Evolutionary conservation across 2,797 vertebrate species (phyloP).

Genomic region (Malacoraja senta): DNA sequence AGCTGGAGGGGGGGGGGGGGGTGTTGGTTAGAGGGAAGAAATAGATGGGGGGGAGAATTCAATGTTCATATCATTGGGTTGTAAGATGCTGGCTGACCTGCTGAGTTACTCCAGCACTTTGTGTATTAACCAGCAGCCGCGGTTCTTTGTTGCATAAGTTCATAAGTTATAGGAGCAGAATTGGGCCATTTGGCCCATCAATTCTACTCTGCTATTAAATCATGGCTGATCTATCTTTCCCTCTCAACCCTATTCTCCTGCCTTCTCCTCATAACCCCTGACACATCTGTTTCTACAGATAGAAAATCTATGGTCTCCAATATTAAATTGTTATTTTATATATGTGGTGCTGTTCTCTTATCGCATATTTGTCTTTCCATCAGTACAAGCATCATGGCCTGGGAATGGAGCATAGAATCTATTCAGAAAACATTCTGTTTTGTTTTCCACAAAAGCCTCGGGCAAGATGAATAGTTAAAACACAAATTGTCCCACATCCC

Average conservation of each 20-base stretch:
- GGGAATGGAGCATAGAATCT: neutral
- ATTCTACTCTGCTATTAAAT: too few relatives aligned
- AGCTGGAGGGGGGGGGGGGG: too few relatives aligned
- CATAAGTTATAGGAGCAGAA: too few relatives aligned
- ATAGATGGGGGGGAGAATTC: too few relatives aligned
- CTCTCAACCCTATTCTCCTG: neutral
- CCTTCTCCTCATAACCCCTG: neutral
- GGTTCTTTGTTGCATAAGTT: too few relatives aligned
- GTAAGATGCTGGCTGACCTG: too few relatives aligned
- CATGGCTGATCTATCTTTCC: neutral
- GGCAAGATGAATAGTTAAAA: neutral
- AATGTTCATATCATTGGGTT: too few relatives aligned
- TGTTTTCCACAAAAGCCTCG: neutral
- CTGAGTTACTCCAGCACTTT: too few relatives aligned
- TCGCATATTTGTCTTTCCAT: neutral
- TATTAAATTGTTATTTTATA: neutral
- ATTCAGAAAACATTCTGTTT: constrained; percentile 3
- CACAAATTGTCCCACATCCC: neutral
- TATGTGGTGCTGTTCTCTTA: neutral
- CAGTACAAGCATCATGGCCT: neutral
- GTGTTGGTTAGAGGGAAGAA: too few relatives aligned
- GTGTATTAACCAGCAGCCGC: too few relatives aligned
- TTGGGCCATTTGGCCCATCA: too few relatives aligned
- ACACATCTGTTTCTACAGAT: neutral
- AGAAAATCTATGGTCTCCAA: neutral